Base-by-base conservation (phyloP, 2,888 invertebrate species). In the Heliconius hortense region DNA sequence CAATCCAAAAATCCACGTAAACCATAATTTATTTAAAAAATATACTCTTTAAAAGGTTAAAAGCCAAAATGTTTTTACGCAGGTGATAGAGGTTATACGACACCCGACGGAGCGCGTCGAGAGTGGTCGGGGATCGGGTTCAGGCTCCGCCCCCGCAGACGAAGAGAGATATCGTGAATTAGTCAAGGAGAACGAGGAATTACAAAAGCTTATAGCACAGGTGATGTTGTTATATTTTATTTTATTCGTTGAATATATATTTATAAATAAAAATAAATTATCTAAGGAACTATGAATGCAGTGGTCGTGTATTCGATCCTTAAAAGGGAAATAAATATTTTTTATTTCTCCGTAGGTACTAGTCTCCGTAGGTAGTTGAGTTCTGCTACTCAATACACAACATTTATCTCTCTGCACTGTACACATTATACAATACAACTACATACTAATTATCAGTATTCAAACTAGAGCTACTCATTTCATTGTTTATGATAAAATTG, bases 91-190 rank as follows among this genome's bases (percentile, higher is more conserved):
- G 92, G 97, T 98, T 78, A 96, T 98, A 83, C 95, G 97, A 80
- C 97, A 98, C 92, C 98, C 98, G 4, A 96, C 96, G 84, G 98
- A 98, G 91, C 96, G 98, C 84, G 96, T 96, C 71, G 98, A 98
- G 90, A 97, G 96, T 81, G 97, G 97, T 85, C 97, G 97, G 84
- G 98, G 97, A 84, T 94, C 93, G 0, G 97, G 97, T 86, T 97
- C 97, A 5, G 97, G 98, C 82, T 97, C 97, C 48, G 97, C 97
- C 82, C 91, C 92, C 5, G 99, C 98, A 85, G 99, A 99, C 85
- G 99, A 99, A 87, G 99, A 99, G 89, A 95, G 97, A 79, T 98
- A 98, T 90, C 97, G 98, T 85, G 98, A 98, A 86, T 95, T 99
- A 76, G 95, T 98, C 76, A 96, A 96, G 79, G 99, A 99, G 94